Base-by-base conservation (phyloP, 2,113 vertebrate genomes). In the Seriola rivoliana region DNA sequence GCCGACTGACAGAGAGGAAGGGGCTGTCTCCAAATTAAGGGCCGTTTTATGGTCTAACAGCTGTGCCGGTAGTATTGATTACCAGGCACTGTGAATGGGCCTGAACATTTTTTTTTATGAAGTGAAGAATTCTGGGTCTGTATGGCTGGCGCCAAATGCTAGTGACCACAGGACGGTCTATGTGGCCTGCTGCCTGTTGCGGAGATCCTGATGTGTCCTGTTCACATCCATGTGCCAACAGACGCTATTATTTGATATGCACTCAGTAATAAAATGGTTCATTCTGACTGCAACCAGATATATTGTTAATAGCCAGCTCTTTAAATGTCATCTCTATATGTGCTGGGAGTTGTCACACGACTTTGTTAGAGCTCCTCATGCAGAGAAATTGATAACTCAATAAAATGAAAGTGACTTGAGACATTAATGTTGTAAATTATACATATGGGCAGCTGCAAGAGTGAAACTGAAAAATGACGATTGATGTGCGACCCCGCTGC, bases 51-150 rank as follows among this genome's bases (percentile, higher is more conserved):
- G 89, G 89, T 59, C 57, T 19, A 79, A 85, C 95, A 96, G 95
- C 95, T 96, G 95, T 91, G 90, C 85, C 68, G 34, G 77, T 73
- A 78, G 92, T 94, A 95, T 95, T 94, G 94, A 95, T 96, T 95
- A 94, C 95, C 58, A 62, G 42, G 34, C 78, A 60, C 83, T 58
- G 79, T 79, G 86, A 90, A 92, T 82, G 84, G 82, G 75, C 59
- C 76, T 32, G 76, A 81, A 80, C 80, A 66, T 58, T 40, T 52
- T 52, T 54, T 62, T 94, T 93, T 93, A 95, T 86, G 87, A 93
- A 95, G 93, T 93, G 91, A 93, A 85, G 95, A 94, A 94, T 93
- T 95, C 87, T 94, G 92, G 81, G 71, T 89, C 82, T 71, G 74
- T 67, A 29, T 13, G 48, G 65, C 91, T 91, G 94, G 93, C 94